Percentiles rank a stretch among this genome's conserved stretches.
Conservation (phyloP, 2,113 vertebrate genomes). For the Catharus fuscescens region DNA sequence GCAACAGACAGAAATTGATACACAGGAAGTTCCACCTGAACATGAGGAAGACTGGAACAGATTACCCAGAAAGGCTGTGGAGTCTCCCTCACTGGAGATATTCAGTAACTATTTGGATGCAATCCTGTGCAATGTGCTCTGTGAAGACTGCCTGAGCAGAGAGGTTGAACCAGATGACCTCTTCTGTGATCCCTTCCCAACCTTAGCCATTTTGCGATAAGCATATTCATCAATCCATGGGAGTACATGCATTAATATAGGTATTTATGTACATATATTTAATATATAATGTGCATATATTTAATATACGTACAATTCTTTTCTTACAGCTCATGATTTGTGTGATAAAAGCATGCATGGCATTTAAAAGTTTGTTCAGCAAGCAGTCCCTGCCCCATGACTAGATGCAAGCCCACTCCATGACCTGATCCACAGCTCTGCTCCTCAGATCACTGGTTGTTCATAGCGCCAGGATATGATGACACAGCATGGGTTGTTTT, state of each 20-base stretch:
- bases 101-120: not conserved
- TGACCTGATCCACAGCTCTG: not conserved
- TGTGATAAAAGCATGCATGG: not conserved
- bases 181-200: not conserved
- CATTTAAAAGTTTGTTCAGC: not conserved
- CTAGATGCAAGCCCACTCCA: not conserved
- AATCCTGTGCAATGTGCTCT: not conserved
- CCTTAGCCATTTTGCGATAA: not conserved
- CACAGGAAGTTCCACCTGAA: not conserved
- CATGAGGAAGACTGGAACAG: not conserved
- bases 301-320: not conserved
- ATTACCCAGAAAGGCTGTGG: not conserved
- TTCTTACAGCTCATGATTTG: not conserved
- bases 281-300: not conserved
- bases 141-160: not conserved
- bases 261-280: not conserved
- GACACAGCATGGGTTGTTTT: rapidly evolving
- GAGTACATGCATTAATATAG: not conserved
- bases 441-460: not conserved
- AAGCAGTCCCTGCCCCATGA: not conserved
- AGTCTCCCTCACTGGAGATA: not conserved
- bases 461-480: not conserved
- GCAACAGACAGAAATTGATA: not conserved
- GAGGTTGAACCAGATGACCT: not conserved
- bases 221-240: not conserved